Evolutionary conservation across 1,140 invertebrate species (phyloP), one percentile per base, ranked within the genome.

Genomic region (Bombyx mandarina): DNA sequence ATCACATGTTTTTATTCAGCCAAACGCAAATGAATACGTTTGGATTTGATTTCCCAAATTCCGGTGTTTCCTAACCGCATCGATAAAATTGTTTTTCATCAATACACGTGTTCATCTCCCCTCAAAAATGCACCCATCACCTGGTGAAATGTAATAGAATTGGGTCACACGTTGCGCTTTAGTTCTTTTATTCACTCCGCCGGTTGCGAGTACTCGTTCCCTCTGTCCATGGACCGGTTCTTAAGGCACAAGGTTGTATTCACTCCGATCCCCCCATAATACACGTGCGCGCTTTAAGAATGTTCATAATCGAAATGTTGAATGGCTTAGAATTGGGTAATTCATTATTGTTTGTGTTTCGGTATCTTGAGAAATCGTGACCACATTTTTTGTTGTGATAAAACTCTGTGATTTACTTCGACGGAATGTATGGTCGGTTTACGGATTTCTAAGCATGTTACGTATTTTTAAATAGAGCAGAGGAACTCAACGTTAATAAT

Each of bases 121-220:
- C 70, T 74, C 65, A 57, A 54, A 75, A 82, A 82, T 84, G 81
- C 78, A 82, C 67, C 26, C 71, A 80, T 79, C 79, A 82, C 77
- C 81, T 81, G 78, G 79, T 57, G 42, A 3, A 58, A 57, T 47
- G 52, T 54, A 73, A 68, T 73, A 72, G 73, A 84, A 82, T 81
- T 84, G 81, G 81, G 81, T 84, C 79, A 82, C 78, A 81, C 79
- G 67, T 85, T 78, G 71, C 66, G 69, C 66, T 66, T 63, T 69
- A 68, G 65, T 72, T 75, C 73, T 71, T 78, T 71, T 71, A 65
- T 69, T 65, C 67, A 60, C 65, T 70, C 60, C 46, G 26, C 61
- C 50, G 56, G 7, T 56, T 43, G 48, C 53, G 52, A 45, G 43
- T 60, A 62, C 60, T 58, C 60, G 49, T 45, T 53, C 66, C 64